These are phyloP conservation scores for Leucoraja ocellata DNA, from an alignment of 2,797 vertebrate genomes.

Conservation along the genomic window DNA sequence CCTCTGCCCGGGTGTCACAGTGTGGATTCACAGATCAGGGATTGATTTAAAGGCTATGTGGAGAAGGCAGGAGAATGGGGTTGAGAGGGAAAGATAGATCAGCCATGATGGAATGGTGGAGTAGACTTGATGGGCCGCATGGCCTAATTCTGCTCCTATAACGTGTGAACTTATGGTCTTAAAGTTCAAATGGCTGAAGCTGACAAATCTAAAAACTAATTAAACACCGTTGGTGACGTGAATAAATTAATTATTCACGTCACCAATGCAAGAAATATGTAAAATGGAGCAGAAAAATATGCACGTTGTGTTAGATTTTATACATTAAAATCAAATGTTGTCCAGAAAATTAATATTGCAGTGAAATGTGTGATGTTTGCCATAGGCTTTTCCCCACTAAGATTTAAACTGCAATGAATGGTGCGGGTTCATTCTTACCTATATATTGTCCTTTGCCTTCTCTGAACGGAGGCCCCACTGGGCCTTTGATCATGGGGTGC, in stretches of 20 bases:
- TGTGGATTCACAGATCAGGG: too few relatives aligned
- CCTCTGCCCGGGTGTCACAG: too few relatives aligned
- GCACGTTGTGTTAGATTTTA: neutral
- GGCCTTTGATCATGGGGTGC: constrained; percentile 97
- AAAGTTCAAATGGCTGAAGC: too few relatives aligned
- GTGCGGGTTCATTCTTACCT: constrained; percentile 65
- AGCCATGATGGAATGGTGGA: too few relatives aligned
- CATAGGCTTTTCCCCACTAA: too few relatives aligned
- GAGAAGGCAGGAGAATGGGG: too few relatives aligned
- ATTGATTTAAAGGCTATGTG: too few relatives aligned
- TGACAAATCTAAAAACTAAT: neutral
- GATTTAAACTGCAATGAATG: neutral
- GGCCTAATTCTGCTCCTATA: too few relatives aligned
- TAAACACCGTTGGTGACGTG: neutral
- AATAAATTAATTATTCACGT: too few relatives aligned
- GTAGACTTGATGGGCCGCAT: too few relatives aligned
- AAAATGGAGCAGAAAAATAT: neutral
- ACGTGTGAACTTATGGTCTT: too few relatives aligned
- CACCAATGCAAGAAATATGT: neutral
- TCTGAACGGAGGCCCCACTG: constrained; percentile 88
- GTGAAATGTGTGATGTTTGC: neutral
- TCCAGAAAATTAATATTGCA: neutral
- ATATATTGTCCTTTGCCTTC: constrained; percentile 97
- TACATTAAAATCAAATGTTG: neutral
- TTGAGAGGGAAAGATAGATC: too few relatives aligned